Evolutionary conservation across 1,140 invertebrate species (phyloP).

Genomic region (Chlorops oryzae): DNA sequence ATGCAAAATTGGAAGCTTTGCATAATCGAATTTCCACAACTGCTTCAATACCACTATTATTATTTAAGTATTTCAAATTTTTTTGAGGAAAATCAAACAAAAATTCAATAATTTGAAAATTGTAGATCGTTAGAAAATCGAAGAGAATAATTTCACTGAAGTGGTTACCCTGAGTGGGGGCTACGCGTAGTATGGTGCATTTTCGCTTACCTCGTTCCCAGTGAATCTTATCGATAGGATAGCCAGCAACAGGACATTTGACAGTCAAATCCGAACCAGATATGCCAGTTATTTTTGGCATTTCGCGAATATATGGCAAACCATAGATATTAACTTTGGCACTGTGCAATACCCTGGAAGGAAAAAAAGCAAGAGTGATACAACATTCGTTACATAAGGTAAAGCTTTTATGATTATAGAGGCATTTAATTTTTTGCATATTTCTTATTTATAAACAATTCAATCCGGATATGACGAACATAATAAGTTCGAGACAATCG

Average conservation of each 20-base stretch:
- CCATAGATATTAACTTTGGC: slow-evolving; percentile 89
- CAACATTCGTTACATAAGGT: neutral
- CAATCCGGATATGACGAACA: neutral
- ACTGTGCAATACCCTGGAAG: slow-evolving; percentile 61
- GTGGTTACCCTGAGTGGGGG: too few species aligned
- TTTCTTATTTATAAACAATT: neutral
- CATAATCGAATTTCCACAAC: too few species aligned
- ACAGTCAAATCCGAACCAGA: slow-evolving; percentile 79
- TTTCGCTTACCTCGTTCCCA: slow-evolving; percentile 83
- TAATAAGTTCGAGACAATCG: too few species aligned
- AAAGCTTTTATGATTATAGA: slow-evolving; percentile 1
- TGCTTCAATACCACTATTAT: too few species aligned
- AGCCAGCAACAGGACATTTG: slow-evolving; percentile 88
- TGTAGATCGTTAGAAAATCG: too few species aligned
- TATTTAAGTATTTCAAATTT: too few species aligned
- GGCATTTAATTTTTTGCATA: neutral
- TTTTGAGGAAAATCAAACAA: too few species aligned
- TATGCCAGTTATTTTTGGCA: slow-evolving; percentile 85
- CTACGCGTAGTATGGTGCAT: too few species aligned
- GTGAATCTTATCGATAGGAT: slow-evolving; percentile 78
- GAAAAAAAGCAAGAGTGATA: slow-evolving; percentile 8
- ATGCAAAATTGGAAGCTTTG: too few species aligned
- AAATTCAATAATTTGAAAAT: too few species aligned
- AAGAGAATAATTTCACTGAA: too few species aligned
- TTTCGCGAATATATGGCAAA: slow-evolving; percentile 78